Base-by-base conservation (phyloP, 2,797 vertebrate genomes). In the Thamnophis elegans region DNA sequence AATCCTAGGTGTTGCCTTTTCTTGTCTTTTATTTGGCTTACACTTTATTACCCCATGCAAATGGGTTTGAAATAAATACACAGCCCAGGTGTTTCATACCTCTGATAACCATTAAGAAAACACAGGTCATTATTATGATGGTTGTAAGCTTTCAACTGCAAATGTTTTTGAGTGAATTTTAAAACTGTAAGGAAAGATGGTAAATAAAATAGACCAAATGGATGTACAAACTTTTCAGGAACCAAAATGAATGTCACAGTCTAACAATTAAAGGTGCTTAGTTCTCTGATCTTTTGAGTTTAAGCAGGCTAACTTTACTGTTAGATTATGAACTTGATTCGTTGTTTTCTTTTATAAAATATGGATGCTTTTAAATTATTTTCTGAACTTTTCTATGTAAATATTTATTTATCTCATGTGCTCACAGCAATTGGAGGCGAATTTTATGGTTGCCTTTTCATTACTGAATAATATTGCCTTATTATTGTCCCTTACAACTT, bases 381-480 rank as follows among this genome's bases (percentile, higher is more conserved):
- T 95, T 68, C 94, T 90, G 73, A 92, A 18, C 58, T 94, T 93
- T 93, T 95, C 86, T 93, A 0, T 94, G 93, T 96, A 94, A 92
- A 93, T 96, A 42, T 96, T 96, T 96, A 96, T 91, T 96, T 93
- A 94, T 94, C 51, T 90, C 92, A 78, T 94, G 78, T 91, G 12
- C 92, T 93, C 95, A 92, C 93, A 91, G 85, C 91, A 82, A 90
- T 94, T 91, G 4, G 47, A 89, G 90, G 36, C 85, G 94, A 96
- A 93, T 55, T 94, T 96, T 95, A 89, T 94, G 94, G 26, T 85
- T 95, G 92, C 82, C 62, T 95, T 82, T 96, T 95, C 0, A 89
- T 96, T 97, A 97, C 94, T 92, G 87, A 96, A 87, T 92, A 92
- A 89, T 86, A 42, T 28, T 89, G 94, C 93, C 68, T 42, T 94